Evolutionary conservation across 30 jellyfish, hydroid and myxozoan genomes (phyloP).

Genomic region (Hydractinia symbiolongicarpus): DNA sequence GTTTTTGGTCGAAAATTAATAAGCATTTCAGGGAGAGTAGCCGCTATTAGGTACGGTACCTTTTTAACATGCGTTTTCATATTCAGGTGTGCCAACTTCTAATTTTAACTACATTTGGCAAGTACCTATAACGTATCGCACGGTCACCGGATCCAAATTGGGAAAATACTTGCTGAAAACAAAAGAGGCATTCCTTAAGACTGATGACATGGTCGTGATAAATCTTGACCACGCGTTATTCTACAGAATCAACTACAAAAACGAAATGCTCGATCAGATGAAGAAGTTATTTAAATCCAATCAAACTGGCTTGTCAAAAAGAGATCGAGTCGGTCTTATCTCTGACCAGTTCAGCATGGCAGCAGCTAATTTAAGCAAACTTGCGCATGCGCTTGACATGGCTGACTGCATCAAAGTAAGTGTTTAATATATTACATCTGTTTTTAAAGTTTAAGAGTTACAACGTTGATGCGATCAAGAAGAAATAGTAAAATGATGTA

Average conservation of each 20-base stretch:
- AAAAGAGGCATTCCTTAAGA: conserved; percentile 22
- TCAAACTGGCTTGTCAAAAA: conserved; percentile 47
- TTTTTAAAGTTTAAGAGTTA: no score
- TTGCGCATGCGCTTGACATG: conserved; percentile 39
- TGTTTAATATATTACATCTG: no score
- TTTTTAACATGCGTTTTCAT: no score
- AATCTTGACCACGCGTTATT: conserved; percentile 59
- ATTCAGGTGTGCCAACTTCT: conserved; percentile 4
- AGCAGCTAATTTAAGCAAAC: conserved; percentile 44
- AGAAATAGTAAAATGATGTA: no score
- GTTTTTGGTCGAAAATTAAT: no score
- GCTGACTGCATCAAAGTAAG: conserved; percentile 38
- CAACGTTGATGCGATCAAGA: no score
- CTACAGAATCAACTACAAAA: conserved; percentile 57
- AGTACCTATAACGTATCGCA: conserved; percentile 59
- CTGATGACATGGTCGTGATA: conserved; percentile 27
- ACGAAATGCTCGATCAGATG: conserved; percentile 42
- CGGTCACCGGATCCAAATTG: conserved; percentile 5
- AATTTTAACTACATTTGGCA: conserved; percentile 48
- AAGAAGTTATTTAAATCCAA: conserved; percentile 33
- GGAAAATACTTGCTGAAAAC: conserved; percentile 27
- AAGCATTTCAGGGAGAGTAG: no score
- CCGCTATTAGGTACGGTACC: no score
- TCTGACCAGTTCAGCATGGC: conserved; percentile 78
- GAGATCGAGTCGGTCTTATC: conserved; percentile 68